Percentiles rank a stretch among this genome's conserved stretches.
Evolutionary conservation across 2,888 invertebrate genomes (phyloP).

Genomic region (Adelphocoris suturalis): DNA sequence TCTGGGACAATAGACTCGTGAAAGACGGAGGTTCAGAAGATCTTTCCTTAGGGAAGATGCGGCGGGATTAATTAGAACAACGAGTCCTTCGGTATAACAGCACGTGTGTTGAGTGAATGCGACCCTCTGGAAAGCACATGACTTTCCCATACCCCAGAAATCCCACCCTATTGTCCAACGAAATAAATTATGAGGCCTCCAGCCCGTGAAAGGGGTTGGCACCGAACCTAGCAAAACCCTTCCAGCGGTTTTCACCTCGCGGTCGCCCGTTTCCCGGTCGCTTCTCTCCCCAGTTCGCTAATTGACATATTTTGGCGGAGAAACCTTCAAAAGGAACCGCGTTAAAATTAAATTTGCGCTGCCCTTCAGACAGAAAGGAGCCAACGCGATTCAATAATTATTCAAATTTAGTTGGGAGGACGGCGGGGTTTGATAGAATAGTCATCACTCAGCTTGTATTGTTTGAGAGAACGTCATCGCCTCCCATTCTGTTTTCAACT

Average conservation of each 20-base stretch:
- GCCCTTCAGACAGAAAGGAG: conserved; percentile 10
- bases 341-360: not conserved
- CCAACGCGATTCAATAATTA: not conserved
- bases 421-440: too few relatives aligned
- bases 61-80: conserved; percentile 16
- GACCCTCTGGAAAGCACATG: not conserved
- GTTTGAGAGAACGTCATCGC: too few relatives aligned
- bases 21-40: not conserved
- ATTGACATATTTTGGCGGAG: not conserved
- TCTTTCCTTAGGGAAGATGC: conserved; percentile 23
- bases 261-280: not conserved
- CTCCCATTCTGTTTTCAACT: too few relatives aligned
- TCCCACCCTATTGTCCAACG: not conserved
- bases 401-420: not conserved
- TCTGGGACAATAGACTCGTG: not conserved
- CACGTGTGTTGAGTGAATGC: conserved; percentile 24
- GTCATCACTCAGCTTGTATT: too few relatives aligned
- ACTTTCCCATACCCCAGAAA: not conserved
- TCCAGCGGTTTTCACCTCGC: conserved; percentile 15
- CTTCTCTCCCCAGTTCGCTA: not conserved
- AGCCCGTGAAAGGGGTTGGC: conserved; percentile 19
- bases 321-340: not conserved
- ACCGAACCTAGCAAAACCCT: conserved; percentile 27
- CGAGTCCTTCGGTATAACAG: not conserved
- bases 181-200: conserved; percentile 29